phyloP scores from a whole-genome alignment of 2,888 invertebrate genomes.

The Punctoribates punctum region DNA sequence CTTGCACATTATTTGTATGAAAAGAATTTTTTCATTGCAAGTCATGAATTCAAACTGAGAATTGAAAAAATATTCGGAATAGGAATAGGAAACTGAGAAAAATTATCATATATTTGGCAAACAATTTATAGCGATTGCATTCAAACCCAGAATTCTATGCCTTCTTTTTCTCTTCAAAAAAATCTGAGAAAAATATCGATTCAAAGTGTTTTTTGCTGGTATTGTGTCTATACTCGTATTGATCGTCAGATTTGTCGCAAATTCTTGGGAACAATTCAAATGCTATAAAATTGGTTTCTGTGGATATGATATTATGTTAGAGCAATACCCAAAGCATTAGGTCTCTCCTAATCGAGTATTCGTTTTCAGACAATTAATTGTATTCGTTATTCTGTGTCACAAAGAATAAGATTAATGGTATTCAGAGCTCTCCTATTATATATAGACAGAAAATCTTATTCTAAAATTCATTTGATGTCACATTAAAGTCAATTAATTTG shows the following conservation, averaged over 20 bases:
- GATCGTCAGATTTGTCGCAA: slow-evolving; percentile 2
- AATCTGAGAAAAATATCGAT: not conserved
- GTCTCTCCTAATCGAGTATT: slow-evolving; percentile 21
- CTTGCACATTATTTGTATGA: too few relatives aligned
- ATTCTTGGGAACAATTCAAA: not conserved
- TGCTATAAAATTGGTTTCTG: not conserved
- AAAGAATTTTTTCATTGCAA: too few relatives aligned
- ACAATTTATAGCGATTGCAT: too few relatives aligned
- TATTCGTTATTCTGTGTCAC: slow-evolving; percentile 23
- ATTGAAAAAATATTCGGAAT: too few relatives aligned
- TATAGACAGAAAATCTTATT: not conserved
- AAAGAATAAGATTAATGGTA: slow-evolving; percentile 26
- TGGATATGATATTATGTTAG: not conserved
- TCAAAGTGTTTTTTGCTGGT: not conserved
- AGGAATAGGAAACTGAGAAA: too few relatives aligned
- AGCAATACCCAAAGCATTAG: not conserved
- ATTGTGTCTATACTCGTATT: not conserved
- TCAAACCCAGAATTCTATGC: too few relatives aligned
- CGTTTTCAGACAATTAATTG: slow-evolving; percentile 23
- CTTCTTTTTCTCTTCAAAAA: too few relatives aligned
- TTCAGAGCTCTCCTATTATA: not conserved
- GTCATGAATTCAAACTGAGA: too few relatives aligned
- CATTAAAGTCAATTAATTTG: not conserved
- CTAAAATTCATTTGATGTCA: slow-evolving; percentile 9
- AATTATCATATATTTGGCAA: too few relatives aligned